These are phyloP conservation scores for Drosophila takahashii DNA, from an alignment of 1,140 invertebrate genomes.

Conservation along the genomic window DNA sequence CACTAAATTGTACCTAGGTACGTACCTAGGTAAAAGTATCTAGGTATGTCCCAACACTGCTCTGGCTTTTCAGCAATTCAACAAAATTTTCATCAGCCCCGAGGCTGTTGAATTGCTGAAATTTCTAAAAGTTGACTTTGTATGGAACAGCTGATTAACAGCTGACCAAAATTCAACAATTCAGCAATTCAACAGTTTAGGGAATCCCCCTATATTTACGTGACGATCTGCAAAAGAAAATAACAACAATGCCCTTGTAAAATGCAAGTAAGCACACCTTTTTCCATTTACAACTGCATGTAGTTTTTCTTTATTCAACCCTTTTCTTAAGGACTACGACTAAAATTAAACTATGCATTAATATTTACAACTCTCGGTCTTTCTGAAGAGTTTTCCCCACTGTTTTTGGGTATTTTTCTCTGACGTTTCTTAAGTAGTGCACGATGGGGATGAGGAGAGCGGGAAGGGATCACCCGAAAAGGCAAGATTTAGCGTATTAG, in stretches of 20 bases:
- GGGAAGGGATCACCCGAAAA: neutral
- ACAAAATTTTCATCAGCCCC: no score
- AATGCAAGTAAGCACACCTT: neutral
- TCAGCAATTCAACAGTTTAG: no score
- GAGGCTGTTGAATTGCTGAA: no score
- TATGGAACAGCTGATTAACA: no score
- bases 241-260: neutral
- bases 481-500: slow-evolving; percentile 5
- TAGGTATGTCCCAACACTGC: no score
- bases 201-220: no score
- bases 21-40: no score
- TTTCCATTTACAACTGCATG: slow-evolving; percentile 23
- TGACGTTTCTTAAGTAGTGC: slow-evolving; percentile 1
- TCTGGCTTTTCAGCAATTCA: no score
- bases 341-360: slow-evolving; percentile 53
- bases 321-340: slow-evolving; percentile 50
- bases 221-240: neutral
- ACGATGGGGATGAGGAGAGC: neutral
- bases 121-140: no score
- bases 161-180: no score
- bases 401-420: slow-evolving; percentile 4
- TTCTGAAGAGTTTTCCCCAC: slow-evolving; percentile 8
- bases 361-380: slow-evolving; percentile 53
- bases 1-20: no score
- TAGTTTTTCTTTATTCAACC: slow-evolving; percentile 57